phyloP scores from a whole-genome alignment of 2,113 vertebrate genomes.

The Nothobranchius furzeri region DNA sequence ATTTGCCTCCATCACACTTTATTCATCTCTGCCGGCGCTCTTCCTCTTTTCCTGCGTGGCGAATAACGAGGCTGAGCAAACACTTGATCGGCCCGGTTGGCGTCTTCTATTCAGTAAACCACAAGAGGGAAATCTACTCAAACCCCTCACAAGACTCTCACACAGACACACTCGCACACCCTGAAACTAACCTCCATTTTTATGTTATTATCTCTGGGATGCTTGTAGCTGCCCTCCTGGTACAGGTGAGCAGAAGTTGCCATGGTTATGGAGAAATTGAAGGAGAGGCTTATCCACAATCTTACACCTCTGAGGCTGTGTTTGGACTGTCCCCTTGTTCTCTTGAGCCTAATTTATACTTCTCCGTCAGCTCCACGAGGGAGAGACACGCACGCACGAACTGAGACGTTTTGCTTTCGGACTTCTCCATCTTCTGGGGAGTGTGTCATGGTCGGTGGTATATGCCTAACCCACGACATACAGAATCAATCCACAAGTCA shows the following conservation, averaged over 20 bases:
- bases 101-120: constrained; percentile 45
- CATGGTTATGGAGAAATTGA: constrained; percentile 33
- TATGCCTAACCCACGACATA: no score
- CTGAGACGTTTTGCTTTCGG: no score
- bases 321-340: neutral
- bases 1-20: constrained; percentile 63
- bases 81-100: constrained; percentile 59
- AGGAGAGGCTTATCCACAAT: constrained; percentile 7
- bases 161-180: neutral
- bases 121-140: constrained; percentile 32
- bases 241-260: constrained; percentile 35
- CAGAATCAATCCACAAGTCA: no score
- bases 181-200: constrained; percentile 18
- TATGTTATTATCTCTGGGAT: constrained; percentile 21
- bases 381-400: no score
- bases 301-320: constrained; percentile 3
- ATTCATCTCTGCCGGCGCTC: constrained; percentile 54
- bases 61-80: constrained; percentile 63
- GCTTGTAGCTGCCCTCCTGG: constrained; percentile 18
- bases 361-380: no score
- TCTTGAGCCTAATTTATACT: neutral
- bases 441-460: no score
- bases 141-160: constrained; percentile 16
- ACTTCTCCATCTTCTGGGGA: no score
- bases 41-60: constrained; percentile 33